phyloP scores from a whole-genome alignment of 1,140 invertebrate species.

The Arion vulgaris region DNA sequence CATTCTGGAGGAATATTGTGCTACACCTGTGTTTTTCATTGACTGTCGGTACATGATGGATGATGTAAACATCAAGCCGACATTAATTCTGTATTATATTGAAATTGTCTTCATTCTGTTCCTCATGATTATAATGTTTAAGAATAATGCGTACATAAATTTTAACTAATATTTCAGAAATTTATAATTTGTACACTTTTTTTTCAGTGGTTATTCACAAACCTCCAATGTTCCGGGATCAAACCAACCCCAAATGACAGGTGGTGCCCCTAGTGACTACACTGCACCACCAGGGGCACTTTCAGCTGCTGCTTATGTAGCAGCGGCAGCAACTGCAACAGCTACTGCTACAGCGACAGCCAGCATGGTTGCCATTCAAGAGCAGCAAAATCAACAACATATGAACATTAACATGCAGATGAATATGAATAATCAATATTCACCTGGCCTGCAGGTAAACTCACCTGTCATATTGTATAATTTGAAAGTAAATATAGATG shows the following conservation, averaged over 20 bases:
- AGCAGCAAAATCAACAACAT: slow-evolving; percentile 76
- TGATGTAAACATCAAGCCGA: too few species aligned
- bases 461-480: background rate
- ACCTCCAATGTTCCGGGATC: slow-evolving; percentile 70
- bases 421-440: slow-evolving; percentile 77
- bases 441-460: slow-evolving; percentile 71
- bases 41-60: too few species aligned
- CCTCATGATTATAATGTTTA: too few species aligned
- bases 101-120: too few species aligned
- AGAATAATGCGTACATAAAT: too few species aligned
- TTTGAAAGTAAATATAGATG: too few species aligned
- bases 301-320: slow-evolving; percentile 80
- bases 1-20: too few species aligned
- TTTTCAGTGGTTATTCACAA: slow-evolving; percentile 69
- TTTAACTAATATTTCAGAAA: too few species aligned
- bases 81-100: too few species aligned
- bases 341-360: slow-evolving; percentile 84
- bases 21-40: too few species aligned
- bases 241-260: slow-evolving; percentile 57
- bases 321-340: slow-evolving; percentile 77
- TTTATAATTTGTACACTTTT: background rate
- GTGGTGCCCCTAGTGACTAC: slow-evolving; percentile 51
- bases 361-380: slow-evolving; percentile 82
- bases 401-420: slow-evolving; percentile 67
- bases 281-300: slow-evolving; percentile 74